phyloP scores from a whole-genome alignment of 2,888 invertebrate species.

The Glaucopsyche alexis region DNA sequence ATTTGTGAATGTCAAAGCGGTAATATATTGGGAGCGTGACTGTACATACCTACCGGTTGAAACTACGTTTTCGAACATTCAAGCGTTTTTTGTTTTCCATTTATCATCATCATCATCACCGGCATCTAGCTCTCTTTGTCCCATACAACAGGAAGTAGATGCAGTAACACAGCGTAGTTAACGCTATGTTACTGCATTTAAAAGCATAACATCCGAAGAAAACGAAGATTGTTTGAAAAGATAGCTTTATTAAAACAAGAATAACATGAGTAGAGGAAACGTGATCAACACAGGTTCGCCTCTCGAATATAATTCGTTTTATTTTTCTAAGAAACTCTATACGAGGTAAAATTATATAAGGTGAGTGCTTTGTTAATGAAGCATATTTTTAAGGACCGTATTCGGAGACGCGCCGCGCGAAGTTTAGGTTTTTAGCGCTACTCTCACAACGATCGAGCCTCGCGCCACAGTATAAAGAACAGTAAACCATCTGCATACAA shows the following conservation, averaged over 20 bases:
- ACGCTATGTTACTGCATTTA: too few relatives aligned
- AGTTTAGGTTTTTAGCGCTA: too few relatives aligned
- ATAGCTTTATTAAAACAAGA: slow-evolving; percentile 6
- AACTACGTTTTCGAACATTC: neutral
- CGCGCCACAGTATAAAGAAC: too few relatives aligned
- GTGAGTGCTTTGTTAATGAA: neutral
- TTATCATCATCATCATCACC: too few relatives aligned
- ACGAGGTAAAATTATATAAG: neutral
- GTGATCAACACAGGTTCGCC: neutral
- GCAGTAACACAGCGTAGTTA: too few relatives aligned
- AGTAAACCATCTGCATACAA: too few relatives aligned
- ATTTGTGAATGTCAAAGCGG: slow-evolving; percentile 22
- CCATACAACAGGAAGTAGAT: too few relatives aligned
- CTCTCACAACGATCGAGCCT: too few relatives aligned
- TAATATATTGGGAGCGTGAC: slow-evolving; percentile 10
- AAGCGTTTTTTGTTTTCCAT: neutral
- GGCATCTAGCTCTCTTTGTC: too few relatives aligned
- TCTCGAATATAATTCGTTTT: neutral
- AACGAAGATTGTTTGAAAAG: neutral
- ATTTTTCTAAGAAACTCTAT: neutral
- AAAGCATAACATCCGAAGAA: neutral
- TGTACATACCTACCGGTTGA: neutral
- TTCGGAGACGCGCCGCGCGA: too few relatives aligned
- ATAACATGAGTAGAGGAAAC: slow-evolving; percentile 1
- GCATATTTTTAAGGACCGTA: neutral